These are phyloP conservation scores for Contarinia nasturtii DNA, from an alignment of 1,140 invertebrate species.

Conservation along the genomic window DNA sequence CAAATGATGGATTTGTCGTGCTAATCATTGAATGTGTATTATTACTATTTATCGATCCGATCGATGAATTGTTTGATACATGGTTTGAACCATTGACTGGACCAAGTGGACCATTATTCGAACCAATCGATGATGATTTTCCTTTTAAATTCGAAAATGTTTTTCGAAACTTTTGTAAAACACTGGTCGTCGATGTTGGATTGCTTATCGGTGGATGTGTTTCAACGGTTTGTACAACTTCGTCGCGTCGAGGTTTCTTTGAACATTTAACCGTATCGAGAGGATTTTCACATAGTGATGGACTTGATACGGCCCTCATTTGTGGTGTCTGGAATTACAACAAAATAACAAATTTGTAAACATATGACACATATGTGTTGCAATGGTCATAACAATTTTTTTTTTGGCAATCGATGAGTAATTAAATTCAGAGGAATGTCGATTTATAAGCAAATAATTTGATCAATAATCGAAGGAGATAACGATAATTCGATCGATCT, in stretches of 20 bases:
- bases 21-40: background rate
- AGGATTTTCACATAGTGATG: constrained; percentile 11
- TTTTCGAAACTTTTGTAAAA: constrained; percentile 48
- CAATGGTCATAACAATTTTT: too few relatives aligned
- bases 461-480: too few relatives aligned
- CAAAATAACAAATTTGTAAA: too few relatives aligned
- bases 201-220: background rate
- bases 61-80: background rate
- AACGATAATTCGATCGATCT: too few relatives aligned
- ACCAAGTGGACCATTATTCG: constrained; percentile 23
- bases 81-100: constrained; percentile 8
- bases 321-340: constrained; percentile 13
- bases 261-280: constrained; percentile 3
- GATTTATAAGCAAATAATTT: too few relatives aligned
- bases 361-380: too few relatives aligned
- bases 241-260: background rate
- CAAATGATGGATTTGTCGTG: background rate
- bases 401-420: too few relatives aligned
- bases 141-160: constrained; percentile 33
- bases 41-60: background rate
- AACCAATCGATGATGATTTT: constrained; percentile 7
- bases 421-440: too few relatives aligned
- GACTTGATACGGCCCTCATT: constrained; percentile 21
- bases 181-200: constrained; percentile 16
- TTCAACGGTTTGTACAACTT: background rate